These are phyloP conservation scores for Lytechinus variegatus DNA, from an alignment of 35 echinoderm and acorn worm genomes.

Conservation along the genomic window DNA sequence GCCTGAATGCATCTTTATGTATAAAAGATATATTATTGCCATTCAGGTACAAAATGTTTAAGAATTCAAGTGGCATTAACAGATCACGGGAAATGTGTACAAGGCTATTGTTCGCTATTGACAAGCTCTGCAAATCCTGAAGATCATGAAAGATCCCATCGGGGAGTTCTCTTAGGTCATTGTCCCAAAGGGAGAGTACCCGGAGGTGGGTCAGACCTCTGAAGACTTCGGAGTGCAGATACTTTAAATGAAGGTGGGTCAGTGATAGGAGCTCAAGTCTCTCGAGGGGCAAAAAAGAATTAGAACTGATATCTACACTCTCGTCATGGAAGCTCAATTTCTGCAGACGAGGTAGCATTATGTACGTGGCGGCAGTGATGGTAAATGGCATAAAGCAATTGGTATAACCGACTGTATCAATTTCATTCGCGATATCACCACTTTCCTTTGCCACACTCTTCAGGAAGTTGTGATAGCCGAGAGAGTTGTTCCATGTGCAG, in stretches of 20 bases:
- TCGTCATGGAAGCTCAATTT: neutral
- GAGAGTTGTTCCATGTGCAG: neutral
- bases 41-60: constrained; percentile 14
- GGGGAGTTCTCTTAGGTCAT: neutral
- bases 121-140: neutral
- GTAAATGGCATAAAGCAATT: neutral
- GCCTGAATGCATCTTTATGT: constrained; percentile 43
- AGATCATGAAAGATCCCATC: constrained; percentile 3
- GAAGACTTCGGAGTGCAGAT: neutral
- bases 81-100: neutral
- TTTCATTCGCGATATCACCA: neutral
- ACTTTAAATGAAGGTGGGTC: neutral
- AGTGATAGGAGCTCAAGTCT: neutral
- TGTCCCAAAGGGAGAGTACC: neutral
- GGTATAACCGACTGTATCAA: neutral
- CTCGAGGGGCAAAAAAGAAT: neutral
- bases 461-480: neutral
- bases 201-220: neutral
- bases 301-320: neutral
- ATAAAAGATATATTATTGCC: constrained; percentile 51
- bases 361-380: neutral
- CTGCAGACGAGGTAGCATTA: neutral
- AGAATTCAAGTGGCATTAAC: neutral
- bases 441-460: neutral
- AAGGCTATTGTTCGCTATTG: neutral